Conservation (phyloP, 2,797 vertebrate species). For the Enteromius fasciolatus region DNA sequence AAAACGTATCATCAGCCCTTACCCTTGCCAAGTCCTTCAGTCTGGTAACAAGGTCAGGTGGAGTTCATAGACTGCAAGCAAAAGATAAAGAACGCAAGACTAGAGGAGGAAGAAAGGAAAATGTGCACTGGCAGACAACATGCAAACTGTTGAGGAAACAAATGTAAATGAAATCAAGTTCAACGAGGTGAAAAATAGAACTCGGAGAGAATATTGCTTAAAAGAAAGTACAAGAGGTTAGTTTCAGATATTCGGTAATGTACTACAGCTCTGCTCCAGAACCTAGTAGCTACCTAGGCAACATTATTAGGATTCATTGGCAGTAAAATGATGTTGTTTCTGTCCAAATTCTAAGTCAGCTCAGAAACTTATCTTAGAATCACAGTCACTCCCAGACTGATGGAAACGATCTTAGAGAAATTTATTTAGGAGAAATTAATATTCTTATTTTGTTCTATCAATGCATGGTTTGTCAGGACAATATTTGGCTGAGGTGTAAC, state of each 20-base stretch:
- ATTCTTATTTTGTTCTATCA: background rate
- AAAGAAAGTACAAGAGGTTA: background rate
- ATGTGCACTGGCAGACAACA: conserved; percentile 25
- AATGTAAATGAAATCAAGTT: background rate
- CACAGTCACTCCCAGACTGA: background rate
- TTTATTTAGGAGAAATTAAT: background rate
- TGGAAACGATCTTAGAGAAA: background rate
- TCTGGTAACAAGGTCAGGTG: conserved; percentile 71
- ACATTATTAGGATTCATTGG: background rate
- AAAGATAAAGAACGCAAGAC: conserved; percentile 53
- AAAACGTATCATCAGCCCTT: conserved; percentile 64
- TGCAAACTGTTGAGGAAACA: conserved; percentile 26
- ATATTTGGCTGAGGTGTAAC: too few relatives aligned
- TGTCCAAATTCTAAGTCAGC: background rate
- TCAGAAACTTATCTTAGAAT: background rate
- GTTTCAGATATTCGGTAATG: background rate
- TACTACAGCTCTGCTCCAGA: background rate
- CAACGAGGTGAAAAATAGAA: background rate
- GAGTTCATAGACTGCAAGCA: conserved; percentile 72
- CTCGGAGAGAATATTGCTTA: background rate
- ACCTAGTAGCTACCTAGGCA: background rate
- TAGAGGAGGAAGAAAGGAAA: conserved; percentile 31
- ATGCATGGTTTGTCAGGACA: too few relatives aligned
- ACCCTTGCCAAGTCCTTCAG: conserved; percentile 73
- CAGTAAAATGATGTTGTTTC: background rate